phyloP scores from a whole-genome alignment of 2,113 vertebrate genomes.

The Psammodynastes pulverulentus region DNA sequence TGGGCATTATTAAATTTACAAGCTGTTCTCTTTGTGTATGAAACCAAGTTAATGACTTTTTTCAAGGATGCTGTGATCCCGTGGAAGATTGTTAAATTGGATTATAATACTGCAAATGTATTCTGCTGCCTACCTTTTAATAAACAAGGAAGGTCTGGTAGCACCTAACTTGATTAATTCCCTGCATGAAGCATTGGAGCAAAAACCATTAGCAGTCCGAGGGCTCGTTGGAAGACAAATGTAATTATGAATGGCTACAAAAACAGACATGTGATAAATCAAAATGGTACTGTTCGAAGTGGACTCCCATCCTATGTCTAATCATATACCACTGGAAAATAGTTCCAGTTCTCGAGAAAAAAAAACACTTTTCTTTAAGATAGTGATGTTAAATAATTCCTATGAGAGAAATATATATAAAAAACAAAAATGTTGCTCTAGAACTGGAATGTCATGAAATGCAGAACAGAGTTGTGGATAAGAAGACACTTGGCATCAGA shows the following conservation, averaged over 20 bases:
- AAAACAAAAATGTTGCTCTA: neutral
- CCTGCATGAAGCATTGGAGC: neutral
- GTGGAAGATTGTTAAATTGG: slow-evolving; percentile 2
- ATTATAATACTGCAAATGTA: slow-evolving; percentile 10
- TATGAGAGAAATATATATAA: neutral
- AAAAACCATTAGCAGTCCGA: neutral
- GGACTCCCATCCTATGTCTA: neutral
- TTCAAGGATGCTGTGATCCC: neutral
- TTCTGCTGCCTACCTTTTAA: slow-evolving; percentile 20
- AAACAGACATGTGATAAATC: neutral
- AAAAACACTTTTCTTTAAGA: neutral
- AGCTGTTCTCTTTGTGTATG: neutral
- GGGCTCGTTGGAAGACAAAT: neutral
- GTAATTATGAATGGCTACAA: neutral
- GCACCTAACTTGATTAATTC: slow-evolving; percentile 12
- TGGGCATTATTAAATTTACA: slow-evolving; percentile 8
- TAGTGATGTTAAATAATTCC: neutral
- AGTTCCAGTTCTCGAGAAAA: neutral
- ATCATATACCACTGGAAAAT: neutral
- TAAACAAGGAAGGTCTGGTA: slow-evolving; percentile 20
- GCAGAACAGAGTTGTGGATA: neutral
- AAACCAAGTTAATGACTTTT: slow-evolving; percentile 6
- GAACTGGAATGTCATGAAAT: neutral
- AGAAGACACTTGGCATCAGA: neutral
- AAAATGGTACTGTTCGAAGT: neutral